A percentile compares a stretch with the other conserved stretches of the same genome.
phyloP scores from a whole-genome alignment of 2,797 vertebrate genomes.

The Leucoraja ocellata region DNA sequence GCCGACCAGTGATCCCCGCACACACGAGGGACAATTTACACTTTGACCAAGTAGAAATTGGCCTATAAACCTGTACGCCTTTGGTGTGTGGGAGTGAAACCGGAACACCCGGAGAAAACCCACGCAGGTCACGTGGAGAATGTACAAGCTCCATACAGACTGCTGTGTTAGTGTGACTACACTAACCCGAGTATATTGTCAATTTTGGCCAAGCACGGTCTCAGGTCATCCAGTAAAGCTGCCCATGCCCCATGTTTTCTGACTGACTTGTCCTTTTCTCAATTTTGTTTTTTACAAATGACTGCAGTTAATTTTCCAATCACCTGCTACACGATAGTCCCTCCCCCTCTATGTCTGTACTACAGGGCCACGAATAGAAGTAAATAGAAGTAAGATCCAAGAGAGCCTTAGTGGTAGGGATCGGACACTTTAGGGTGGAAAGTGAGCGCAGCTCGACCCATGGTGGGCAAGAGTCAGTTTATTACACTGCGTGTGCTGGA shows the following conservation, averaged over 20 bases:
- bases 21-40: too few relatives aligned
- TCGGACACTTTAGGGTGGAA: background rate
- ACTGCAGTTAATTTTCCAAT: background rate
- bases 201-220: background rate
- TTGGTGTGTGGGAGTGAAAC: too few relatives aligned
- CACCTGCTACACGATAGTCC: background rate
- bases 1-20: too few relatives aligned
- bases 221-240: background rate
- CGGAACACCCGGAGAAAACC: too few relatives aligned
- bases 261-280: background rate
- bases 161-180: too few relatives aligned
- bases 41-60: too few relatives aligned
- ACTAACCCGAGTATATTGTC: background rate
- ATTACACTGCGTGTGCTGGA: too few relatives aligned
- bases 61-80: too few relatives aligned
- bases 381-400: background rate
- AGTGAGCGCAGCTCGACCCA: background rate
- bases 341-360: background rate
- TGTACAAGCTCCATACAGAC: too few relatives aligned
- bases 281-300: background rate
- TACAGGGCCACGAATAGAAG: too few relatives aligned
- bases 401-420: background rate
- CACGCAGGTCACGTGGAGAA: too few relatives aligned
- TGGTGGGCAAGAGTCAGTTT: background rate
- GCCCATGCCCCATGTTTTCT: background rate